Evolutionary conservation across 2,888 invertebrate genomes (phyloP), one percentile per base, ranked within the genome.

Genomic region (Pardosa pseudoannulata): DNA sequence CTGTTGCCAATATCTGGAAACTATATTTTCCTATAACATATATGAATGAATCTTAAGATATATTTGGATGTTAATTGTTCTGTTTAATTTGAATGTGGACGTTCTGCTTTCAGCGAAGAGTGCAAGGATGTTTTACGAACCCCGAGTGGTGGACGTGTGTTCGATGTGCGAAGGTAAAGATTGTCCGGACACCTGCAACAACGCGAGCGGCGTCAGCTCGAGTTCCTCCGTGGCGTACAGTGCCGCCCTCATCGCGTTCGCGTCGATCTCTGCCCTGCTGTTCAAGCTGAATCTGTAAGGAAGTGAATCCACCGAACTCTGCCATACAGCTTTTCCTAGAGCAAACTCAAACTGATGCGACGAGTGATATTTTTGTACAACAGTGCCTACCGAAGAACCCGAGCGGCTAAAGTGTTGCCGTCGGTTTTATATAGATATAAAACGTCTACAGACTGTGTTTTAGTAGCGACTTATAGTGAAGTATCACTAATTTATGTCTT

Each of bases 81-180:
- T n/a, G n/a, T n/a, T n/a, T n/a, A n/a, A n/a, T n/a, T n/a, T n/a
- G n/a, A n/a, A n/a, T n/a, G n/a, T n/a, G n/a, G n/a, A n/a, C n/a
- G n/a, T n/a, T n/a, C n/a, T 28, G 32, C 29, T 72, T 79, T n/a
- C 28, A 88, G 88, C 81, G 16, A 87, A 89, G 67, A 86, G 83
- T 64, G 87, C 89, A 16, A 73, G 89, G 56, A 87, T 89, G 81
- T 89, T 89, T 36, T 89, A 89, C 29, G 88, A 89, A 13, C 89
- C 89, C 0, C 80, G 76, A 64, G 64, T 68, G 11, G 71, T 87
- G 1, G 89, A 70, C 29, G 32, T 88, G n/a, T 89, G 89, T 41
- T 80, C 81, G 62, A 70, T 89, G 7, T 89, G 89, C 32, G 88
- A 88, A 39, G 86, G 81, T 0, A 56, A 72, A 6, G 89, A 89